Evolutionary conservation across 1,140 invertebrate species (phyloP).

Genomic region (Chelonus insularis): DNA sequence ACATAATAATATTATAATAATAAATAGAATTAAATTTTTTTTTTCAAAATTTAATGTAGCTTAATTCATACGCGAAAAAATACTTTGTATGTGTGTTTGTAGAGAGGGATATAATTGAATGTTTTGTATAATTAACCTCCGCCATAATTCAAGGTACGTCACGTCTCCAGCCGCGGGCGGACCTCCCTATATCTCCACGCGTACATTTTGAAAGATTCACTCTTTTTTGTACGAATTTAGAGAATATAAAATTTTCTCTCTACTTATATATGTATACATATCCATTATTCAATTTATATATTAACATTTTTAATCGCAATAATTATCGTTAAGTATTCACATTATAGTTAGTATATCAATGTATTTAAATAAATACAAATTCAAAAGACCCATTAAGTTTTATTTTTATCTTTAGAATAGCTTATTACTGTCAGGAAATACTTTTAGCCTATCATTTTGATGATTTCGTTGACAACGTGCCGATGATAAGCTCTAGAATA

Average conservation of each 20-base stretch:
- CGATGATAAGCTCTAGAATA: neutral
- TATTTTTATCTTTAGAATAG: slow-evolving; percentile 17
- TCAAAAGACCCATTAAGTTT: slow-evolving; percentile 6
- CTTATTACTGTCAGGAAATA: slow-evolving; percentile 16
- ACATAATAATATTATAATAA: too few species aligned
- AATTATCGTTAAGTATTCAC: neutral
- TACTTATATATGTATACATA: neutral
- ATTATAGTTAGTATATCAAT: neutral
- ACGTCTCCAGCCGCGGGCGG: slow-evolving; percentile 57
- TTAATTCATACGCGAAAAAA: neutral
- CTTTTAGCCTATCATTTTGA: slow-evolving; percentile 12
- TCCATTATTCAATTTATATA: neutral
- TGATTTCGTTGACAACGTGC: neutral
- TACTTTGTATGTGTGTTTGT: neutral
- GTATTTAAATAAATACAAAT: neutral
- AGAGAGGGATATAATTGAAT: slow-evolving; percentile 61
- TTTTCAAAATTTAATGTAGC: neutral
- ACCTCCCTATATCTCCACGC: slow-evolving; percentile 30
- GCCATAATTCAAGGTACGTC: slow-evolving; percentile 60
- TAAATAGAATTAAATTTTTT: too few species aligned
- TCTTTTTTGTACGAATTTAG: neutral
- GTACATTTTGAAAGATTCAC: neutral
- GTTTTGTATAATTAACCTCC: slow-evolving; percentile 63
- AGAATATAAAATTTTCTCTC: neutral
- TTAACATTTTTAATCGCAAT: neutral